Base-by-base conservation (phyloP, 2,113 vertebrate genomes). In the Phocoena phocoena region DNA sequence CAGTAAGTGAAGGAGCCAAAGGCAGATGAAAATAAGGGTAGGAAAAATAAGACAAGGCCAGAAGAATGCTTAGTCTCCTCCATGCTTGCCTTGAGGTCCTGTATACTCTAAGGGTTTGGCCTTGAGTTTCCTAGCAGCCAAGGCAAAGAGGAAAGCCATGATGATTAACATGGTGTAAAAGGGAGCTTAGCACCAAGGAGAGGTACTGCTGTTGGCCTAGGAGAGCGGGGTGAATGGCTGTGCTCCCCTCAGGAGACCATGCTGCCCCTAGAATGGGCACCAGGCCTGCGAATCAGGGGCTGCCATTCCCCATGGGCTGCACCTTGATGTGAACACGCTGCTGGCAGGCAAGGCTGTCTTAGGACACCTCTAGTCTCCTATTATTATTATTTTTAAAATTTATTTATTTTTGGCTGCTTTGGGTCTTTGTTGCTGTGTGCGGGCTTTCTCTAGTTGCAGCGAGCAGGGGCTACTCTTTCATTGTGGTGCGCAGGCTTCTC, bases 91-190 rank as follows among this genome's bases (percentile, higher is more conserved):
- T 73, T 44, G 67, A 71, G 80, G 67, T 25, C 50, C 38, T 82
- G 0, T 9, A 23, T 50, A 4, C 53, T 77, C 81, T 55, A 23
- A 82, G 55, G 33, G 17, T 55, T 65, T 95, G 86, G 8, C 17
- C 31, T 82, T 83, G 71, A 93, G 83, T 81, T 95, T 92, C 93
- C 65, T 80, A 26, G 60, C 21, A 70, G 53, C 76, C 84, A 70
- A 65, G 76, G 84, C 74, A 93, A 94, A 93, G 63, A 83, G 41
- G 70, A 68, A 83, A 76, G 41, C 55, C 50, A 0, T 4, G 20
- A 9, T 21, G 31, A 74, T 41, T 74, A n/a, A 36, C 38, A 25
- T 17, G 36, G n/a, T 53, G 33, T 65, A 1, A 26, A 62, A 62
- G 36, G 84, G 44, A 53, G 14, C 53, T 80, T 50, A 53, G 38